Percentiles rank a stretch among this genome's conserved stretches.
Conservation (phyloP, 92 coral and sea anemone genomes). For the Phenganax subtilis region DNA sequence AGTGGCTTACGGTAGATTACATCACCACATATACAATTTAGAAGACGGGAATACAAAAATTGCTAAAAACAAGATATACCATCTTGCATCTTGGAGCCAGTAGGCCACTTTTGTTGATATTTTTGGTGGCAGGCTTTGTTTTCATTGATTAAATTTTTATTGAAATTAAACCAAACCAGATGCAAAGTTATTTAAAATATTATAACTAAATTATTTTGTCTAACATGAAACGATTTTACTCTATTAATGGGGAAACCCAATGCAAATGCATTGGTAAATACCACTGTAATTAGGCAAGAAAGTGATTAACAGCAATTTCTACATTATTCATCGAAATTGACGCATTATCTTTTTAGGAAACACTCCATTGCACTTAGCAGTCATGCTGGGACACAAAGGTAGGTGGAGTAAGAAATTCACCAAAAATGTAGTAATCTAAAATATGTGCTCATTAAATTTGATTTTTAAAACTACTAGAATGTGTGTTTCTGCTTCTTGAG, state of each 20-base stretch:
- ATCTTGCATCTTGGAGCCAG: too few species aligned
- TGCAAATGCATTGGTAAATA: too few species aligned
- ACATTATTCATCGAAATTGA: not conserved
- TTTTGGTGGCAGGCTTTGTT: too few species aligned
- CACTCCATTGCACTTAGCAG: conserved; percentile 94
- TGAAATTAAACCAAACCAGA: too few species aligned
- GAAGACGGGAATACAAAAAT: not conserved
- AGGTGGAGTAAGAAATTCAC: not conserved
- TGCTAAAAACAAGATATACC: not conserved
- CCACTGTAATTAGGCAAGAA: not conserved
- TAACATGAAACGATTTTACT: too few species aligned
- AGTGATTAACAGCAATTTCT: not conserved
- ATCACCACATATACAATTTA: not conserved
- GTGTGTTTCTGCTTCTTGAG: conserved; percentile 82
- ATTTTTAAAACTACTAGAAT: conserved; percentile 47
- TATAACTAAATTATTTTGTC: too few species aligned
- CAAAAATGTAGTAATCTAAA: not conserved
- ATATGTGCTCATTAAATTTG: not conserved
- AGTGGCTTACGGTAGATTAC: not conserved
- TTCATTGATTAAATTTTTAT: too few species aligned
- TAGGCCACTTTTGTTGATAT: too few species aligned
- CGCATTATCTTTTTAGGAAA: conserved; percentile 57
- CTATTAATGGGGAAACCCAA: too few species aligned
- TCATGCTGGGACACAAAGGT: conserved; percentile 88
- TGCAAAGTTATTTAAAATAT: too few species aligned